Evolutionary conservation across 1,140 invertebrate species (phyloP).

Genomic region (Tetraneura akinire): DNA sequence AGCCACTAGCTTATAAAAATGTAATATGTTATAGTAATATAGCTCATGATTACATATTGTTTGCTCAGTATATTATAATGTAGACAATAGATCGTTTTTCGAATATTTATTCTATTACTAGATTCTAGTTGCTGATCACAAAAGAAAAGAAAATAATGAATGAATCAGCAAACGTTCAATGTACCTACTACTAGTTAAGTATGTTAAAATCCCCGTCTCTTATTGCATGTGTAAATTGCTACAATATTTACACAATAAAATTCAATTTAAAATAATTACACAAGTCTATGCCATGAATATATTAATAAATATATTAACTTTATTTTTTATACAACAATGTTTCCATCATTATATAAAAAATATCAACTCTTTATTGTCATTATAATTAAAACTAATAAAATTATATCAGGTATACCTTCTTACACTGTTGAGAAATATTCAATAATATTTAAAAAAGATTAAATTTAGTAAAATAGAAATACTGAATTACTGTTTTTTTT

Average conservation of each 20-base stretch:
- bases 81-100: conserved; percentile 45
- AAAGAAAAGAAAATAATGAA: conserved; percentile 50
- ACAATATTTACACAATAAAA: conserved; percentile 38
- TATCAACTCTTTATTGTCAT: not conserved
- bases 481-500: no score
- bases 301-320: conserved; percentile 2
- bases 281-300: not conserved
- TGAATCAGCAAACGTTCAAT: conserved; percentile 47
- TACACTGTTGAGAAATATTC: not conserved
- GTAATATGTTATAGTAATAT: conserved; percentile 7
- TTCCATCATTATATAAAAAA: not conserved
- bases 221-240: conserved; percentile 36
- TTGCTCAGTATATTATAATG: conserved; percentile 41
- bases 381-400: not conserved
- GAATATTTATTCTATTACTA: conserved; percentile 31
- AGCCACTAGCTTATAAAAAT: conserved; percentile 3
- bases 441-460: not conserved
- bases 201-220: not conserved
- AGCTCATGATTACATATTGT: conserved; percentile 40
- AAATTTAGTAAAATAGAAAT: no score
- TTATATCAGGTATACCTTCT: no score
- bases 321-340: conserved; percentile 6
- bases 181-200: not conserved
- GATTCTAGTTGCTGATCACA: conserved; percentile 31
- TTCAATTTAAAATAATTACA: conserved; percentile 35